A percentile compares a stretch with the other conserved stretches of the same genome.
Conservation (phyloP, 1,140 invertebrate genomes). For the Drosophila littoralis region DNA sequence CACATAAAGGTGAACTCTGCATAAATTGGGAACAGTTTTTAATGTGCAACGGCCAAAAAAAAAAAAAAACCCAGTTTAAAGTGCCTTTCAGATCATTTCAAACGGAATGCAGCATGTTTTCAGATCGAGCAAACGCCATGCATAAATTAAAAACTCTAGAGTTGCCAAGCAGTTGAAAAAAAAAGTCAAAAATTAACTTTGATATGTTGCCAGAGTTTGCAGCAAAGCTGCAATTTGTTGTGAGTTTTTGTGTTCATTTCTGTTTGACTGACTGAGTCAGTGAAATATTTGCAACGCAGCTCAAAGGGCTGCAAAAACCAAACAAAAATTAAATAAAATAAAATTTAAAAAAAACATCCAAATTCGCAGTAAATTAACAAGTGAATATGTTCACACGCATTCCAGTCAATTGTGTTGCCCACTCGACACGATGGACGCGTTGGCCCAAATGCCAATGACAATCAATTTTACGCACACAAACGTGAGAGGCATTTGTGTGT, state of each 20-base stretch:
- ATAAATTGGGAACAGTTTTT: slow-evolving; percentile 1
- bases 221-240: not conserved
- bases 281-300: slow-evolving; percentile 16
- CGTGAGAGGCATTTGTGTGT: not conserved
- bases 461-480: slow-evolving; percentile 10
- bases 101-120: not conserved
- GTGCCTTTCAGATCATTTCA: not conserved
- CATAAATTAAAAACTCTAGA: not conserved
- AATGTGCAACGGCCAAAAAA: too few relatives aligned
- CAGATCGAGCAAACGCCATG: not conserved
- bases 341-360: not conserved
- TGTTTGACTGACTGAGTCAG: not conserved
- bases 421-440: not conserved
- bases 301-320: not conserved
- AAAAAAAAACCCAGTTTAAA: not conserved
- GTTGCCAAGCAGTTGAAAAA: not conserved
- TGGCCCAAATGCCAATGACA: slow-evolving; percentile 17
- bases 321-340: slow-evolving; percentile 2
- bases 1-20: slow-evolving; percentile 1
- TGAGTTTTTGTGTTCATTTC: not conserved
- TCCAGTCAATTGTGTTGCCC: slow-evolving; percentile 3
- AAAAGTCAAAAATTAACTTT: not conserved
- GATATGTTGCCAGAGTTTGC: not conserved
- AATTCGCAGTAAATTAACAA: slow-evolving; percentile 22
- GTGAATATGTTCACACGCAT: slow-evolving; percentile 23